Conservation (phyloP, 1,140 invertebrate genomes). For the Chelonus insularis region DNA sequence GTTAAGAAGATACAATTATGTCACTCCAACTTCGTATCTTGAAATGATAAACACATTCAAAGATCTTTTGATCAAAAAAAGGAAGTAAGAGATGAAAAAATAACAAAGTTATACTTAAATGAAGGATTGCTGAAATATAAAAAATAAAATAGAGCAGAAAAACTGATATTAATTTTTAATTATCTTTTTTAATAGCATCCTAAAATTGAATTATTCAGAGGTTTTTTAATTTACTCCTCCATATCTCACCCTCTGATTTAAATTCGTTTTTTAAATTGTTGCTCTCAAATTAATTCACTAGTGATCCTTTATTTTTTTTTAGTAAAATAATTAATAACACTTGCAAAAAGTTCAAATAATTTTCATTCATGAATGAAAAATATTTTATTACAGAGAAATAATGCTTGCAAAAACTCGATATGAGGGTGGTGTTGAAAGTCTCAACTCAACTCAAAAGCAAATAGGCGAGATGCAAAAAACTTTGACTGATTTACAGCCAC, state of each 20-base stretch:
- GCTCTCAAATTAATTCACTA: too few relatives aligned
- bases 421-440: constrained; percentile 82
- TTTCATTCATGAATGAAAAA: constrained; percentile 21
- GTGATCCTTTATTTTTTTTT: neutral
- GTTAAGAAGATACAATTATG: constrained; percentile 80
- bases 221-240: too few relatives aligned
- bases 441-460: constrained; percentile 81
- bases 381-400: constrained; percentile 61
- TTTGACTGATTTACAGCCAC: constrained; percentile 83
- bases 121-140: too few relatives aligned
- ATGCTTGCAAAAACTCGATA: constrained; percentile 73
- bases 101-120: too few relatives aligned
- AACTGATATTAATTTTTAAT: neutral
- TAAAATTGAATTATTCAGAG: too few relatives aligned
- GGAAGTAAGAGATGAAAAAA: constrained; percentile 53
- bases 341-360: constrained; percentile 7
- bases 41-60: constrained; percentile 93
- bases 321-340: neutral
- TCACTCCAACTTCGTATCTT: constrained; percentile 92
- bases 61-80: constrained; percentile 74
- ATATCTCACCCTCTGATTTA: too few relatives aligned
- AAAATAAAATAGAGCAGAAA: too few relatives aligned
- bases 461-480: constrained; percentile 85
- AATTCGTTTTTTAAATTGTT: too few relatives aligned
- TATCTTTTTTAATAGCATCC: neutral